Conservation (phyloP, 2,113 vertebrate genomes). For the Ailurus styani region DNA sequence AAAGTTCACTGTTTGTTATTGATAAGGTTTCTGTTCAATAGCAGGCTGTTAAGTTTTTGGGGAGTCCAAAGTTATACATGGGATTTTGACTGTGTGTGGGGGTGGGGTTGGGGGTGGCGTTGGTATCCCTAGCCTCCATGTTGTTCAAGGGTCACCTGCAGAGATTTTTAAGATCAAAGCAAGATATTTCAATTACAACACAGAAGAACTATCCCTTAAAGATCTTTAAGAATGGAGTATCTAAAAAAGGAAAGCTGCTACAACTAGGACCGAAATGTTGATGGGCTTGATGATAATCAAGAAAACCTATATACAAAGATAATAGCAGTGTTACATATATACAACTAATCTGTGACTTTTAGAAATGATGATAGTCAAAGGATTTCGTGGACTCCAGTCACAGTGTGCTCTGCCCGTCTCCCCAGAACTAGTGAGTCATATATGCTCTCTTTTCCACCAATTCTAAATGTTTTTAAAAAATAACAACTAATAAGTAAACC, state of each 20-base stretch:
- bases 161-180: background rate
- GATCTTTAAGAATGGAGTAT: background rate
- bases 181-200: background rate
- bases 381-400: background rate
- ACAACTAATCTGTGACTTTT: background rate
- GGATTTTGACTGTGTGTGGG: background rate
- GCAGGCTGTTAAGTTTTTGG: background rate
- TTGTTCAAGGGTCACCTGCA: background rate
- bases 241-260: background rate
- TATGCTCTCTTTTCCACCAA: background rate
- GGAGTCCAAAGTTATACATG: background rate
- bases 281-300: too few relatives aligned
- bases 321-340: background rate
- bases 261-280: background rate
- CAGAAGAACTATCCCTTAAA: background rate
- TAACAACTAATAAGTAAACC: background rate
- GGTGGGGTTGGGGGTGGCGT: background rate
- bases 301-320: background rate
- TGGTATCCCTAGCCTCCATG: background rate
- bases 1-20: background rate
- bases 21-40: background rate
- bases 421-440: background rate
- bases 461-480: background rate
- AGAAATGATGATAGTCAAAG: background rate
- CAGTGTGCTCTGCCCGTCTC: background rate